A percentile compares a stretch with the other conserved stretches of the same genome.
Conservation (phyloP, 2,113 vertebrate genomes). For the Phaethornis superciliosus region DNA sequence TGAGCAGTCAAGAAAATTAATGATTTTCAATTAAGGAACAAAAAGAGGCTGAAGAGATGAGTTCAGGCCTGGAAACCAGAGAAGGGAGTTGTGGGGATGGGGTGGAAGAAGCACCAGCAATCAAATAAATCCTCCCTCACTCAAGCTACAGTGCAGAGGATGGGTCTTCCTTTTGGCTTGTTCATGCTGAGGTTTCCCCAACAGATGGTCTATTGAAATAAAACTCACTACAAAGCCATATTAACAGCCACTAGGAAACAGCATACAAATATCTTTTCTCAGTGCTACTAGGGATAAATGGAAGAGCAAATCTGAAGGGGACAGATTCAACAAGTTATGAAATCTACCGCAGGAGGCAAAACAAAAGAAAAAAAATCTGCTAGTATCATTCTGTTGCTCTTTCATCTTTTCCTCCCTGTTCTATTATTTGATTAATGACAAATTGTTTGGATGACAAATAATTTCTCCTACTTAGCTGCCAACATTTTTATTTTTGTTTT, state of each 20-base stretch:
- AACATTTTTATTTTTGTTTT: conserved; percentile 38
- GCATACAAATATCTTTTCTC: background rate
- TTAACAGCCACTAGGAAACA: background rate
- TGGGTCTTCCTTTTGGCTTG: rapidly evolving
- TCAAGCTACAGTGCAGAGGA: background rate
- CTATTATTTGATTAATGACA: conserved; percentile 24
- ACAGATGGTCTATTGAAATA: background rate
- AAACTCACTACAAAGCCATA: background rate
- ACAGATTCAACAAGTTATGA: background rate
- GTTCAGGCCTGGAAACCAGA: background rate
- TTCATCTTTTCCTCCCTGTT: background rate
- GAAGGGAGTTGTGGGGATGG: background rate
- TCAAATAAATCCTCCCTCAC: background rate
- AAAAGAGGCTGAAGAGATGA: background rate
- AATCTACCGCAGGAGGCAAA: background rate
- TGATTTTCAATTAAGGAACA: background rate
- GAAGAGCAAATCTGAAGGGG: background rate
- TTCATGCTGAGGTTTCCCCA: background rate
- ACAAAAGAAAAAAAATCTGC: background rate
- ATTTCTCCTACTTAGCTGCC: background rate
- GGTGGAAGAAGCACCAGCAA: background rate
- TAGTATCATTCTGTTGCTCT: background rate
- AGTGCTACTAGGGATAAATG: background rate
- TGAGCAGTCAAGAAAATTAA: background rate
- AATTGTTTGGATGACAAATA: background rate